Percentiles rank a stretch among this genome's conserved stretches.
These are phyloP conservation scores for Cephus nigrinus DNA, from an alignment of 2,888 invertebrate genomes.

Conservation along the genomic window DNA sequence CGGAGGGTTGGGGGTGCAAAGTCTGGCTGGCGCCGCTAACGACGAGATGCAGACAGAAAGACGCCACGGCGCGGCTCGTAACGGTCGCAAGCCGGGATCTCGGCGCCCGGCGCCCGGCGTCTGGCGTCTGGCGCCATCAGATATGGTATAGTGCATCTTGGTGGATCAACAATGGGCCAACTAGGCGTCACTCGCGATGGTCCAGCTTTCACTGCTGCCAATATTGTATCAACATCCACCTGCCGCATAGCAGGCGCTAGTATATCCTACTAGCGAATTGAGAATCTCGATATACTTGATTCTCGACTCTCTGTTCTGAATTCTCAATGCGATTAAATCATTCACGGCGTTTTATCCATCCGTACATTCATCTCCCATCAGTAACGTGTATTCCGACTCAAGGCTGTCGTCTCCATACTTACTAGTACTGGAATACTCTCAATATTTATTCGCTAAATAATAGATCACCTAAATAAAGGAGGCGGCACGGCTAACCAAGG, in stretches of 20 bases:
- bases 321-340: neutral
- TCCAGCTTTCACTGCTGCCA: no score
- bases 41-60: conserved; percentile 19
- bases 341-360: neutral
- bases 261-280: neutral
- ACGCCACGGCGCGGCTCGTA: conserved; percentile 44
- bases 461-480: conserved; percentile 7
- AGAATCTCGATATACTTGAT: neutral
- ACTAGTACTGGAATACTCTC: neutral
- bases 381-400: neutral
- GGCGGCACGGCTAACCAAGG: conserved; percentile 1
- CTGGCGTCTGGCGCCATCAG: conserved; percentile 26
- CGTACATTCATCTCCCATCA: conserved; percentile 1
- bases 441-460: conserved; percentile 20
- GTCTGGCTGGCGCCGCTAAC: conserved; percentile 21
- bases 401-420: neutral
- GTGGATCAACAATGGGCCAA: no score
- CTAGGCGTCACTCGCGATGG: no score
- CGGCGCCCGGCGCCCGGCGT: no score
- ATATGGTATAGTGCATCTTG: conserved; percentile 26
- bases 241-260: neutral
- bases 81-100: conserved; percentile 35
- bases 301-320: neutral
- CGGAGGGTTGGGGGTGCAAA: neutral
- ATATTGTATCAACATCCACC: neutral